Evolutionary conservation across 2,113 vertebrate species (phyloP), one percentile per base, ranked within the genome.

Genomic region (Leiothrix lutea): DNA sequence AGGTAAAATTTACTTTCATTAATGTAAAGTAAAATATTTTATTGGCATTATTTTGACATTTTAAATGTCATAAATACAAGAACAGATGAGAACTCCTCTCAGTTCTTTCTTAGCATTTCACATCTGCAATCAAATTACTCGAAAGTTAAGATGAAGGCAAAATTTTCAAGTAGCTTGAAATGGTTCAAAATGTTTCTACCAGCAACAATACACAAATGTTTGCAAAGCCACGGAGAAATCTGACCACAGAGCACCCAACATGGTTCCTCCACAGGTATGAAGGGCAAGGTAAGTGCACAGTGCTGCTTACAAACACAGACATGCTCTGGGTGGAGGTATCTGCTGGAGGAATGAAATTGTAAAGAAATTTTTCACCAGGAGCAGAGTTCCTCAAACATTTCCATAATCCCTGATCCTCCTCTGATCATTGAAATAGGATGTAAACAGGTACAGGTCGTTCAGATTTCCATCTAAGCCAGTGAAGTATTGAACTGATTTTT

Each of bases 311-410:
- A 92, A 73, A 47, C 53, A 65, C 12, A 15, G 38, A 65, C 2
- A 5, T 0, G 0, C 23, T 25, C 13, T 33, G 38, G 33, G 0
- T 61, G 58, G 66, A 66, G 47, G 20, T 1, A 25, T 28, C 40
- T 18, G 6, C 25, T 50, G 36, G 22, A 74, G 23, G 8, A 33
- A 33, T 9, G 9, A 11, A 48, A 48, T 14, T 45, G 11, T 1
- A 54, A 2, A 73, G 33, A 69, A 48, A 73, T 3, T 21, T 14
- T 31, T 82, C 22, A 28, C 28, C 50, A 44, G 28, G 45, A 56
- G 64, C 14, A 24, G 48, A 75, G 36, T 7, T 83, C 24, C 17
- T 56, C 44, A 40, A 22, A 11, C 8, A 21, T 69, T 77, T 70
- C 45, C 64, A 70, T n/a, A 86, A 28, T 8, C 22, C 8, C 54